Evolutionary conservation across 2,113 vertebrate genomes (phyloP).

Genomic region (Acrocephalus kingi): DNA sequence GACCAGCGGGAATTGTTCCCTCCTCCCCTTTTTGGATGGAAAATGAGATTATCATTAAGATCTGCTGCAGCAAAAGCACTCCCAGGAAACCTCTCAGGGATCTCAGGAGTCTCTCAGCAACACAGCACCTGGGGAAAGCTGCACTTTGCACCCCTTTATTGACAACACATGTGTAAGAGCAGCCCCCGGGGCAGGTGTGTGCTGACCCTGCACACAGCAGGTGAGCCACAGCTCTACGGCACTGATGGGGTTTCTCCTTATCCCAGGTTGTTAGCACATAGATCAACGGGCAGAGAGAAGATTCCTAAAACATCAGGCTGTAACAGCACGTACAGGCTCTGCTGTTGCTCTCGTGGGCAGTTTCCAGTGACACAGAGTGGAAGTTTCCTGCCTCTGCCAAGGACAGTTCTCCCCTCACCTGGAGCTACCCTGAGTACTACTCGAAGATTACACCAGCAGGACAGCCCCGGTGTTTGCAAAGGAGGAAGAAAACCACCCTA

Average conservation of each 20-base stretch:
- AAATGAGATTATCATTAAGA: not conserved
- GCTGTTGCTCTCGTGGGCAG: not conserved
- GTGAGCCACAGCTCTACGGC: not conserved
- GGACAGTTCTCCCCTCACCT: not conserved
- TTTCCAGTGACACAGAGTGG: not conserved
- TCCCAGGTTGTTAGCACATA: not conserved
- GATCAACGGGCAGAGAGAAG: not conserved
- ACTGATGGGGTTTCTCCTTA: fast-evolving
- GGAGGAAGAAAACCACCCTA: not conserved
- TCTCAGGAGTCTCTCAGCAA: not conserved
- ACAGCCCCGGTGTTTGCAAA: not conserved
- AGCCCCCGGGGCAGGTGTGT: not conserved
- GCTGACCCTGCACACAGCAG: not conserved
- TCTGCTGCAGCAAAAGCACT: not conserved
- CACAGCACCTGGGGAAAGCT: fast-evolving
- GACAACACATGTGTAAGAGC: not conserved
- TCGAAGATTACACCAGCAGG: not conserved
- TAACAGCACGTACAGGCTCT: not conserved
- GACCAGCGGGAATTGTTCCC: fast-evolving
- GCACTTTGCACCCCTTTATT: not conserved
- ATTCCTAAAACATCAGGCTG: not conserved
- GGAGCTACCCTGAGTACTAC: not conserved
- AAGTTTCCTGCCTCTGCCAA: not conserved
- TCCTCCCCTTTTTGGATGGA: not conserved
- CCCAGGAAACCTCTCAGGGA: not conserved